Evolutionary conservation across 2,888 invertebrate genomes (phyloP).

Genomic region (Volucella inflata): DNA sequence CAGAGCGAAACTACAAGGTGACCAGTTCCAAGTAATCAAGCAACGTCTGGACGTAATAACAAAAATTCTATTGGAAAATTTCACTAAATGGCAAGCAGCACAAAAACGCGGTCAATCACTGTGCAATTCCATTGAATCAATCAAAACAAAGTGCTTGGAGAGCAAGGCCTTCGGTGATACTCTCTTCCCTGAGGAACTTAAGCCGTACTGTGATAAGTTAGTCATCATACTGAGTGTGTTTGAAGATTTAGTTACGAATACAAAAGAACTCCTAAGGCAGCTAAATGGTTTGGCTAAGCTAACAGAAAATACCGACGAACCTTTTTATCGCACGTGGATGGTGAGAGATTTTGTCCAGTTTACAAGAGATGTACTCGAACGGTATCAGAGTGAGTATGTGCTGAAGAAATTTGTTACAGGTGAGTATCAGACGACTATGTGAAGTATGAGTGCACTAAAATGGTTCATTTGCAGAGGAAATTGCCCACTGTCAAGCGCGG

Average conservation of each 20-base stretch:
- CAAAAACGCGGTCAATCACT: slow-evolving; percentile 80
- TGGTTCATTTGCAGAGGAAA: slow-evolving; percentile 77
- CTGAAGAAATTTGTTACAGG: slow-evolving; percentile 80
- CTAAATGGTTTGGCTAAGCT: slow-evolving; percentile 78
- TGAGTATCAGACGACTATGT: slow-evolving; percentile 65
- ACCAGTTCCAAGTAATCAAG: slow-evolving; percentile 66
- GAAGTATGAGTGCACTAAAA: background rate
- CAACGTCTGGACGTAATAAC: slow-evolving; percentile 78
- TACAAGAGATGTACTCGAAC: slow-evolving; percentile 76
- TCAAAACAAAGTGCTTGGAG: slow-evolving; percentile 80
- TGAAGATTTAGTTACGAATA: slow-evolving; percentile 78
- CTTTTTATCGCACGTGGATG: slow-evolving; percentile 81
- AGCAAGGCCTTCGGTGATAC: slow-evolving; percentile 15
- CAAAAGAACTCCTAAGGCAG: slow-evolving; percentile 78
- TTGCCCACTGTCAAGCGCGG: slow-evolving; percentile 80
- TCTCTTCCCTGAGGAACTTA: slow-evolving; percentile 79
- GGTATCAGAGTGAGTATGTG: slow-evolving; percentile 78
- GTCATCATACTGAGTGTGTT: slow-evolving; percentile 80
- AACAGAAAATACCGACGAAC: slow-evolving; percentile 76
- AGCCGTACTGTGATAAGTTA: slow-evolving; percentile 79
- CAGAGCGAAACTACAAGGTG: slow-evolving; percentile 62
- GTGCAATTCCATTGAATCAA: slow-evolving; percentile 80
- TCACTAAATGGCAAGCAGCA: slow-evolving; percentile 81
- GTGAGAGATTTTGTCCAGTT: slow-evolving; percentile 79
- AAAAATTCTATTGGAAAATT: slow-evolving; percentile 78